Base-by-base conservation (phyloP, 2,888 invertebrate species). In the Hirtodrosophila cameraria region DNA sequence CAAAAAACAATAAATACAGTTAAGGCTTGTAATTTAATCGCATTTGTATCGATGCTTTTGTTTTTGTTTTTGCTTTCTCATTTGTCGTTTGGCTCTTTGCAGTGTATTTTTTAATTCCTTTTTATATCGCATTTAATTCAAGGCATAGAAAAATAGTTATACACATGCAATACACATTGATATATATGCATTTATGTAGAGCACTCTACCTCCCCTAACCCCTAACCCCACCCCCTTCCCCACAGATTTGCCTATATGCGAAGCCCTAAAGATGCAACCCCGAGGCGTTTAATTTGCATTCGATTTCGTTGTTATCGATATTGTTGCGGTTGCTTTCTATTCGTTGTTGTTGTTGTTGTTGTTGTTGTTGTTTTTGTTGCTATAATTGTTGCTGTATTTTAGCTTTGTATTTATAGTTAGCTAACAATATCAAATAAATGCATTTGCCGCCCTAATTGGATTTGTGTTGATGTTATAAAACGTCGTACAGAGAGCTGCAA, bases 71-170 rank as follows among this genome's bases (percentile, higher is more conserved):
- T 53, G 30, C 45, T 49, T 52, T 43, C 54, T 39, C 33, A 35
- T 49, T 45, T 52, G 43, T 43, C 53, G 53, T 55, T 71, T 82
- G 72, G 57, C 52, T 69, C 59, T 69, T 58, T 82, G 50, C 63
- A 66, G 45, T 61, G 73, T 52, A 54, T 78, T 75, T 84, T 84
- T 63, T 46, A 45, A 61, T 67, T 65, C 54, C 28, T 23, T 42
- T 59, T 61, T 58, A 50, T 43, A 59, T 67, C 38, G 67, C 73
- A 80, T 74, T 81, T 53, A 85, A 80, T 87, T 67, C 82, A 85
- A 86, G 82, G 87, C 82, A 85, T 84, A 64, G 82, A 81, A 85
- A 81, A 87, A 81, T 81, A 70, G 82, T 81, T 75, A 75, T 63
- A 78, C 49, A 61, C 18, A 48, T 41, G 46, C 31, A 11, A 45